A percentile compares a stretch with the other conserved stretches of the same genome.
Evolutionary conservation across 2,888 invertebrate genomes (phyloP).

Genomic region (Oscheius myriophilus): DNA sequence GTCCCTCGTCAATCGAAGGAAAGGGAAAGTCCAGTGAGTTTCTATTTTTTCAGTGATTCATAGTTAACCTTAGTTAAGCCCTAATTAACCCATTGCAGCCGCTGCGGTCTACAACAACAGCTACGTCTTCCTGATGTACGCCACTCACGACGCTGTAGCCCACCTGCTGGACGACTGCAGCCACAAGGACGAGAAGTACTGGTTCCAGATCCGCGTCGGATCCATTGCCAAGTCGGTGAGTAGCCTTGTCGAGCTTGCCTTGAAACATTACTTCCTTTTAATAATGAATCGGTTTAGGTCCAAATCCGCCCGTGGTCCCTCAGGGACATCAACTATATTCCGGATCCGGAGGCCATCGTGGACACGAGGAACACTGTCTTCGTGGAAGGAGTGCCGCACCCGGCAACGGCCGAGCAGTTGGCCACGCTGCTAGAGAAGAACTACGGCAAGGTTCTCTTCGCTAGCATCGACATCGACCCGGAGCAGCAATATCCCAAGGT

Average conservation of each 20-base stretch:
- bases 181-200: slow-evolving; percentile 77
- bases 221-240: background rate
- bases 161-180: slow-evolving; percentile 95
- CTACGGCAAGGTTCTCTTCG: slow-evolving; percentile 98
- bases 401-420: slow-evolving; percentile 93
- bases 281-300: slow-evolving; percentile 71
- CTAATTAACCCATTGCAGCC: slow-evolving; percentile 7
- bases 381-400: slow-evolving; percentile 97
- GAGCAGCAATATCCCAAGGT: slow-evolving; percentile 80
- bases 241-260: too few relatives aligned
- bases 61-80: background rate
- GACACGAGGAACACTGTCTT: slow-evolving; percentile 98
- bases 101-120: slow-evolving; percentile 64
- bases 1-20: slow-evolving; percentile 83
- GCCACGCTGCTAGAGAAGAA: slow-evolving; percentile 98
- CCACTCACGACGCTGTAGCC: slow-evolving; percentile 97
- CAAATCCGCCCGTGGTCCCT: slow-evolving; percentile 59
- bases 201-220: slow-evolving; percentile 11
- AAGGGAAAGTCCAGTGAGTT: too few relatives aligned
- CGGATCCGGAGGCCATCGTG: slow-evolving; percentile 89
- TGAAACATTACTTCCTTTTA: too few relatives aligned
- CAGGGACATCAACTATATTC: slow-evolving; percentile 50
- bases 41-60: background rate
- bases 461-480: slow-evolving; percentile 98
- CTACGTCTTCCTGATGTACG: slow-evolving; percentile 75